Evolutionary conservation across 2,797 vertebrate species (phyloP).

Genomic region (Falco rusticolus): DNA sequence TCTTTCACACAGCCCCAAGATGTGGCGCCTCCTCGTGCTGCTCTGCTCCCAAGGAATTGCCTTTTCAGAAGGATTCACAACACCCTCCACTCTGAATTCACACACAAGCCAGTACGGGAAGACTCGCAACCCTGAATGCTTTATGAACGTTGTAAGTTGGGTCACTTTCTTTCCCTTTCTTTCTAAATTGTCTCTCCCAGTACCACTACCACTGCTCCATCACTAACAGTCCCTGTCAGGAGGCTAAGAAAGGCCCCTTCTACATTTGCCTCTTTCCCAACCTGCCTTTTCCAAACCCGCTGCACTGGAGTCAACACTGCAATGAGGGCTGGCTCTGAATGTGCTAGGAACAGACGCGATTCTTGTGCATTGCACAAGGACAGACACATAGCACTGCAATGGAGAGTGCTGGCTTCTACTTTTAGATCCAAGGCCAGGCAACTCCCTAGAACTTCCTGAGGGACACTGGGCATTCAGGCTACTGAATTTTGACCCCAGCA

Average conservation of each 20-base stretch:
- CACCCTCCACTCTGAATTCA: neutral
- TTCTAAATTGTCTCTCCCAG: neutral
- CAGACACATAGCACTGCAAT: neutral
- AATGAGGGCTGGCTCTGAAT: rapidly evolving
- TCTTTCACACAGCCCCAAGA: constrained; percentile 19
- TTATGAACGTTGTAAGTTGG: constrained; percentile 58
- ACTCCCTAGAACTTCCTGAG: neutral
- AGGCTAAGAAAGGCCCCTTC: neutral
- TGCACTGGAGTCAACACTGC: neutral
- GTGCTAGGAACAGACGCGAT: neutral
- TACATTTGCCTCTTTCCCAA: neutral
- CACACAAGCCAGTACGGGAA: neutral
- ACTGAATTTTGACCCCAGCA: neutral
- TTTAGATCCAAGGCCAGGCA: neutral
- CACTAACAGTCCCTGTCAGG: neutral
- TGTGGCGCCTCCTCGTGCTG: constrained; percentile 17
- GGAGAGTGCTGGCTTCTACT: neutral
- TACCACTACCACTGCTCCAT: neutral
- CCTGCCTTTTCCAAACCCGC: neutral
- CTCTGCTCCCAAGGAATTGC: constrained; percentile 7
- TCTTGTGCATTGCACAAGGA: neutral
- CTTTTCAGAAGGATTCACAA: neutral
- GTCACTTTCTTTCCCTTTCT: neutral
- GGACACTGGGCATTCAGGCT: neutral
- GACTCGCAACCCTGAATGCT: neutral